Percentiles rank a stretch among this genome's conserved stretches.
Conservation (phyloP, 2,888 invertebrate genomes). For the Andrena bucephala region DNA sequence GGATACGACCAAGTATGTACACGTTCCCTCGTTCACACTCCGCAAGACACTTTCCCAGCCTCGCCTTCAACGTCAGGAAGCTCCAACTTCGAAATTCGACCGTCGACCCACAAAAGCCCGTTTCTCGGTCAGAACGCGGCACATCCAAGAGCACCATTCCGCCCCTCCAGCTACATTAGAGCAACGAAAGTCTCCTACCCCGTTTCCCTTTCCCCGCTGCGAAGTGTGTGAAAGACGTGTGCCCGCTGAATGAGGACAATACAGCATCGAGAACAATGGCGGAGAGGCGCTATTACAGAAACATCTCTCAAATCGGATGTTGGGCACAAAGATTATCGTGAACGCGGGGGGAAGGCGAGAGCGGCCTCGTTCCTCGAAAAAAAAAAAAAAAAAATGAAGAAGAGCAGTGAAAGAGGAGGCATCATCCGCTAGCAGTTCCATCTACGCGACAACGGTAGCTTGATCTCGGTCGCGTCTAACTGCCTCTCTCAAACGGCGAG, state of each 20-base stretch:
- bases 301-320: conserved; percentile 57
- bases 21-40: too few species aligned
- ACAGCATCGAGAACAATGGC: conserved; percentile 49
- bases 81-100: not conserved
- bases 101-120: conserved; percentile 2
- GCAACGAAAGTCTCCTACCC: not conserved
- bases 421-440: conserved; percentile 29
- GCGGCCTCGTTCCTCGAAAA: conserved; percentile 48
- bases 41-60: too few species aligned
- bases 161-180: not conserved
- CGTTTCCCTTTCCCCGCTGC: not conserved
- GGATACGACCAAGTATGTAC: too few species aligned
- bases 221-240: conserved; percentile 50
- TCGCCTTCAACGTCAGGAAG: too few species aligned
- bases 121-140: conserved; percentile 21
- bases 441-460: conserved; percentile 4
- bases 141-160: not conserved
- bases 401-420: not conserved
- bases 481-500: not conserved
- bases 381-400: conserved; percentile 1
- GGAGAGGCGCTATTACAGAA: conserved; percentile 47
- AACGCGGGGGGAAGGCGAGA: conserved; percentile 15
- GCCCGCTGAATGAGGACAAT: conserved; percentile 47
- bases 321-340: conserved; percentile 48
- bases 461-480: conserved; percentile 31